Base-by-base conservation (phyloP, 2,888 invertebrate genomes). In the Cosmia pyralina region DNA sequence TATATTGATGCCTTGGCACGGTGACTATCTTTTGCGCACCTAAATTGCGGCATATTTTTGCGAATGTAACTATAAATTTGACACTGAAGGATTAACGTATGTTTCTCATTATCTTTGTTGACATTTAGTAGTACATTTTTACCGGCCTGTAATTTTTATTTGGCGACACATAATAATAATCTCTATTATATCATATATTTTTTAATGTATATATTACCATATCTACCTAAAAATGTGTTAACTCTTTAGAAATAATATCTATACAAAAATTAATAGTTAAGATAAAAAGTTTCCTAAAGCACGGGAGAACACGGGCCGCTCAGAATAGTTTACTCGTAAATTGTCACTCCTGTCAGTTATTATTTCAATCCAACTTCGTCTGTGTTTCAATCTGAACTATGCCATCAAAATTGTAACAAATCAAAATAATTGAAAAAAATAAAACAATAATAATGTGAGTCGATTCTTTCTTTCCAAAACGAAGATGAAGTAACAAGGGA, bases 11-110 rank as follows among this genome's bases (percentile, higher is more conserved):
- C 66, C 76, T 44, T 67, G 69, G 60, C 75, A 79, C 73, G 63
- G 70, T 77, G 67, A 79, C 80, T 81, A 75, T 69, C 60, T 82
- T 75, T 79, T 69, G 75, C 76, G 73, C 79, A 82, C 87, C 82
- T 87, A 90, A 89, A 88, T 87, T 88, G 87, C 88, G 85, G 88
- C 93, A 94, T 93, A 88, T 89, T 92, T 91, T 88, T 84, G 79
- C 84, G 88, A 87, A 85, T 88, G 85, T 83, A 90, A 95, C 95
- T 93, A 89, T 77, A 88, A 95, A 94, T 95, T 95, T 95, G 94
- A 93, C 94, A 91, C 89, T 88, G 83, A 87, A 83, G 73, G 73
- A 84, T 80, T 77, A 78, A 72, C 69, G 46, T 82, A 63, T 81
- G 71, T 79, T 77, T 75, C 75, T 53, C 44, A 50, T 77, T 69